These are phyloP conservation scores for Martes martes DNA, from an alignment of 2,113 vertebrate species.

Conservation along the genomic window DNA sequence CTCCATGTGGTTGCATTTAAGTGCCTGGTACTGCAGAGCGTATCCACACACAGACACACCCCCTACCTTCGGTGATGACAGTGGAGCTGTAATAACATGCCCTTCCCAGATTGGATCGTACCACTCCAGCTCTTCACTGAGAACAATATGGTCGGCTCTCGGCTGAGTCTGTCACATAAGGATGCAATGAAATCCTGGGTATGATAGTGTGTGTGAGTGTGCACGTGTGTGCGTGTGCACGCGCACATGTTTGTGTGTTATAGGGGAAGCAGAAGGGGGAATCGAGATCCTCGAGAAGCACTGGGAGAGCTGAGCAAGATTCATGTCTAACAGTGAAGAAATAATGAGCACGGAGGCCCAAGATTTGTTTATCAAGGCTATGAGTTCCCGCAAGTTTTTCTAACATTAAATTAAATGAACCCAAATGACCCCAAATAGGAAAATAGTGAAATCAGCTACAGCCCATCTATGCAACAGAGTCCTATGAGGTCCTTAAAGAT, in stretches of 20 bases:
- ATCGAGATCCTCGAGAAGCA: not conserved
- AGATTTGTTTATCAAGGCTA: not conserved
- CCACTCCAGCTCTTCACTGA: not conserved
- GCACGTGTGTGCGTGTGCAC: too few relatives aligned
- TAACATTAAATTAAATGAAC: not conserved
- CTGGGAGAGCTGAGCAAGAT: not conserved
- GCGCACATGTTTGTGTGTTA: fast-evolving
- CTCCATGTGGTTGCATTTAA: not conserved
- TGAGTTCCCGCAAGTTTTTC: not conserved
- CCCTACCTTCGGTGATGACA: not conserved
- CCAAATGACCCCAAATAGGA: not conserved
- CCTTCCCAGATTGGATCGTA: not conserved
- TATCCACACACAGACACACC: not conserved
- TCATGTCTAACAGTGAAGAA: not conserved
- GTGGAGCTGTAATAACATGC: not conserved
- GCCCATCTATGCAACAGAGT: not conserved
- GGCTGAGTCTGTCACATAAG: not conserved
- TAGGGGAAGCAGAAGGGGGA: not conserved
- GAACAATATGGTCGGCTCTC: not conserved
- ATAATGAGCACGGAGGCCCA: not conserved
- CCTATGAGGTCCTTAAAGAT: not conserved
- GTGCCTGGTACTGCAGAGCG: not conserved
- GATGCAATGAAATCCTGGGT: not conserved
- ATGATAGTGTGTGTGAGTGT: not conserved
- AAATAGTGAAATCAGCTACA: not conserved